Conservation (phyloP, 2,888 invertebrate genomes). For the Ectemnius lituratus region DNA sequence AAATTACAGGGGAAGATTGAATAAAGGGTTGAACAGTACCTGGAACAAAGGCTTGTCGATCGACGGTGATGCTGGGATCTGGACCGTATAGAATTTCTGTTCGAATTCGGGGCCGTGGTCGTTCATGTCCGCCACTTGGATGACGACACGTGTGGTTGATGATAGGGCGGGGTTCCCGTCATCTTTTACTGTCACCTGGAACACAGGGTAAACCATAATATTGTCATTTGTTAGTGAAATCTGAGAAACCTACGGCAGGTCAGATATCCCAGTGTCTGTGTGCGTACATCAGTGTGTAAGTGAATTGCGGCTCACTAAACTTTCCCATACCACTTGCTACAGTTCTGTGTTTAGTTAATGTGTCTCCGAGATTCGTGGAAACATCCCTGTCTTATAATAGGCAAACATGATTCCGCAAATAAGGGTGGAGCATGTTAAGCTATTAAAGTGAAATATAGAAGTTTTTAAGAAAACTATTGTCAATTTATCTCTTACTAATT, state of each 20-base stretch:
- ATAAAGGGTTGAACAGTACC: conserved; percentile 74
- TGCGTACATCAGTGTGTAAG: no score
- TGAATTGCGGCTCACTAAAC: no score
- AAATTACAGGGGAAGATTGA: neutral
- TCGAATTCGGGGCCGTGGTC: conserved; percentile 93
- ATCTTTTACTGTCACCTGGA: conserved; percentile 86
- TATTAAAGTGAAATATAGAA: no score
- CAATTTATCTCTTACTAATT: no score
- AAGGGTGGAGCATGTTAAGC: no score
- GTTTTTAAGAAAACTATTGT: no score
- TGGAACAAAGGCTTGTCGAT: conserved; percentile 82
- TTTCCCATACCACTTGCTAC: no score
- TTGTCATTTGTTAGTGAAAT: conserved; percentile 3
- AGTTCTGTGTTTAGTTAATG: no score
- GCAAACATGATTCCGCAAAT: no score
- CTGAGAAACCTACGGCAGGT: neutral
- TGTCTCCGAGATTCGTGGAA: no score
- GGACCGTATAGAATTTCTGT: conserved; percentile 89
- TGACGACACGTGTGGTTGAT: conserved; percentile 88
- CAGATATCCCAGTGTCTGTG: no score
- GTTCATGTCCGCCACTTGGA: conserved; percentile 90
- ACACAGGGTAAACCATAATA: conserved; percentile 24
- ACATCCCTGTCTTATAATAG: no score
- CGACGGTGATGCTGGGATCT: conserved; percentile 83
- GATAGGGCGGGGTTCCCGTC: conserved; percentile 86